Conservation (phyloP, 2,797 vertebrate species). For the Hylomyscus alleni region DNA sequence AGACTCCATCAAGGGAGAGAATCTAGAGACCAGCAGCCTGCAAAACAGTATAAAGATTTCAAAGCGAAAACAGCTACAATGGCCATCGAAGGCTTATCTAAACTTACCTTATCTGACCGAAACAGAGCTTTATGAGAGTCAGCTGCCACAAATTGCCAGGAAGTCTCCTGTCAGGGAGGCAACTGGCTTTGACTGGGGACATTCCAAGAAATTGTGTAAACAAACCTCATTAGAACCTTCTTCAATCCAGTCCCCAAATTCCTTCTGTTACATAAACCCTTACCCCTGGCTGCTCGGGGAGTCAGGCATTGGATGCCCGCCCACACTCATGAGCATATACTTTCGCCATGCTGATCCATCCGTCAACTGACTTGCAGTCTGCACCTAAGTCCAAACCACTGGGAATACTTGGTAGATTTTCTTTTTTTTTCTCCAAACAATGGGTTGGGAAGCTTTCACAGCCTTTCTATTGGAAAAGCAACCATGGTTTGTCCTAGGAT, state of each 20-base stretch:
- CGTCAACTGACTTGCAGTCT: background rate
- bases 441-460: background rate
- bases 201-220: slow-evolving; percentile 55
- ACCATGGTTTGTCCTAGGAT: background rate
- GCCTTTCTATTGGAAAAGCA: background rate
- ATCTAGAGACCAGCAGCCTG: background rate
- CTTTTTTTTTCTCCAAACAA: background rate
- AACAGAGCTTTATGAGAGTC: slow-evolving; percentile 32
- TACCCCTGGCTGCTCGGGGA: background rate
- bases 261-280: background rate
- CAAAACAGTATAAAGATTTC: slow-evolving; percentile 19
- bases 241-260: slow-evolving; percentile 1
- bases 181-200: background rate
- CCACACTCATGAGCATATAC: background rate
- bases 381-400: background rate
- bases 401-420: background rate
- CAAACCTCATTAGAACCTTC: slow-evolving; percentile 25
- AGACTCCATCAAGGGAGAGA: background rate
- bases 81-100: slow-evolving; percentile 27
- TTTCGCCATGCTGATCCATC: background rate
- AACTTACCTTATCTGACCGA: slow-evolving; percentile 46
- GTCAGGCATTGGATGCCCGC: background rate
- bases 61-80: slow-evolving; percentile 27
- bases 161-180: slow-evolving; percentile 9
- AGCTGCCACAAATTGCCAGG: background rate